Base-by-base conservation (phyloP, 2,797 vertebrate species). In the Todus mexicanus region DNA sequence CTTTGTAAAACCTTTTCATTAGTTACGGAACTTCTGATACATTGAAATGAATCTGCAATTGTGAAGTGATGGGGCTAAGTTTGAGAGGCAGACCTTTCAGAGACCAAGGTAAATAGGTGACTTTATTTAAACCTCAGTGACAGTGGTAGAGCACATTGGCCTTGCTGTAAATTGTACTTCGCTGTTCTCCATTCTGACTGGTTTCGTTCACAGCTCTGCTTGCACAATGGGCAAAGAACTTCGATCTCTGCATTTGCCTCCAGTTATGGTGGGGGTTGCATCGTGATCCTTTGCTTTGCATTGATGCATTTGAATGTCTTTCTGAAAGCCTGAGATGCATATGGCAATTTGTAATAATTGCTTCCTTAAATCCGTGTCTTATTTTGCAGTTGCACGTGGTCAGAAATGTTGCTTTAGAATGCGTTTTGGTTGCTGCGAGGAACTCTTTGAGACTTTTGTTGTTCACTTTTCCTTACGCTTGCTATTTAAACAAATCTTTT, bases 251-350 rank as follows among this genome's bases (percentile, higher is more conserved):
- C 9, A 7, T 88, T 54, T 0, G 1, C 56, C n/a, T 91, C 18
- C 16, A 7, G 0, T 56, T 9, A 1, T 2, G 6, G 19, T 23
- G 13, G 29, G 57, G 25, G 16, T 35, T 86, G 14, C 5, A 5
- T 26, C 57, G 15, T 20, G 31, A 20, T 29, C 15, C 21, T 72
- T 54, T 60, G 50, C 42, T 74, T 68, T 38, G 35, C 31, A 5
- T 33, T 31, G 17, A 3, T 40, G 42, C 31, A 8, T 75, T 72
- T 86, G 59, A 56, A 48, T 17, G 38, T 35, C 3, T 4, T 37
- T 80, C 48, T 81, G 31, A 40, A 69, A 76, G 27, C 19, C 3
- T 5, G 31, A 74, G 20, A 5, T 15, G 9, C 5, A 12, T 2
- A 0, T 47, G 17, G 9, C 33, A 40, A 5, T 83, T 68, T 38